Evolutionary conservation across 2,113 vertebrate genomes (phyloP).

Genomic region (Smithornis capensis): DNA sequence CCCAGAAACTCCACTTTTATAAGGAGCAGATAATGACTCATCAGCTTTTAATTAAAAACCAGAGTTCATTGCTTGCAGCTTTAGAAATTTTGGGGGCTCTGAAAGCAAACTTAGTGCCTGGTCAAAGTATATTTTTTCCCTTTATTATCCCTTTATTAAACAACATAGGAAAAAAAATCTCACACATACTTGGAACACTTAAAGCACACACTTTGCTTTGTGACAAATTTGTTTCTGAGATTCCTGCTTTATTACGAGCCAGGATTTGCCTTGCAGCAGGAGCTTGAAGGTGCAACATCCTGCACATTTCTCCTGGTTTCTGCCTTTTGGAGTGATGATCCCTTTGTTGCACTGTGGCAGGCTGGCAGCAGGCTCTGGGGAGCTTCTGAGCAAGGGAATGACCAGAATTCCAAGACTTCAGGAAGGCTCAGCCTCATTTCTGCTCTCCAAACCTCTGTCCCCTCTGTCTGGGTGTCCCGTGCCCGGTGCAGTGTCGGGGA

Average conservation of each 20-base stretch:
- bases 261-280: background rate
- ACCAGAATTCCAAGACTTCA: background rate
- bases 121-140: background rate
- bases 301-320: background rate
- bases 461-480: background rate
- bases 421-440: background rate
- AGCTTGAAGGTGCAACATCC: background rate
- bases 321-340: background rate
- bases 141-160: background rate
- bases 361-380: background rate
- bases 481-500: background rate
- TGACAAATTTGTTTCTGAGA: background rate
- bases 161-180: background rate
- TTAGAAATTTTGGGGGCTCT: background rate
- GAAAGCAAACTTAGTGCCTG: background rate
- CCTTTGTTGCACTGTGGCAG: background rate
- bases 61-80: background rate
- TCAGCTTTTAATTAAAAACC: background rate
- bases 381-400: no score
- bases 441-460: background rate
- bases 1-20: background rate
- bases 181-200: background rate
- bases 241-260: background rate
- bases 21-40: background rate
- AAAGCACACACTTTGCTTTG: background rate